Conservation (phyloP, 2,113 vertebrate species). For the Excalfactoria chinensis region DNA sequence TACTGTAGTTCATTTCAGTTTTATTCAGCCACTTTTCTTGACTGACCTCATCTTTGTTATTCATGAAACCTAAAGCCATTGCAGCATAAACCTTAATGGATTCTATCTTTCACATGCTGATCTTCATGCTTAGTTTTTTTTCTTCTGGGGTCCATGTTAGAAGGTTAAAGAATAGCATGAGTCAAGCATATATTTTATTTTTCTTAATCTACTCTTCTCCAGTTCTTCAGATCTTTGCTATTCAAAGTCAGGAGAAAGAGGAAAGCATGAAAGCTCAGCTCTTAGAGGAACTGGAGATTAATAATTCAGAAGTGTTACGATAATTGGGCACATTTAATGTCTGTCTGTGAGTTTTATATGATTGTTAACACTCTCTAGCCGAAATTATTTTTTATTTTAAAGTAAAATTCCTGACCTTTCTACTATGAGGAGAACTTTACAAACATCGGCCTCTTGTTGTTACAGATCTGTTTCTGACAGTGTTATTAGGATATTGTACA, state of each 20-base stretch:
- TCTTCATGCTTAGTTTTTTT: conserved; percentile 45
- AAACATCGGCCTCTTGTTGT: background rate
- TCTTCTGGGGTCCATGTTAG: conserved; percentile 6
- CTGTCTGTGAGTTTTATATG: background rate
- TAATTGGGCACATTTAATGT: background rate
- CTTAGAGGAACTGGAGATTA: background rate
- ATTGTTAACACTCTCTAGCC: background rate
- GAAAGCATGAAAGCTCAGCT: background rate
- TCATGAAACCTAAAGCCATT: conserved; percentile 49
- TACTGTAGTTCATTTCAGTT: conserved; percentile 8
- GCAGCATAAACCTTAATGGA: conserved; percentile 52
- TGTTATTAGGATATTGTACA: background rate
- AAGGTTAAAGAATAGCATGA: conserved; percentile 43
- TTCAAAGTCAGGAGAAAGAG: conserved; percentile 2
- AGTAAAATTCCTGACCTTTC: background rate
- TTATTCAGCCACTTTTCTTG: conserved; percentile 37
- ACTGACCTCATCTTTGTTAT: conserved; percentile 53
- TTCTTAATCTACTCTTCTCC: conserved; percentile 29
- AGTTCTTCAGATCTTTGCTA: conserved; percentile 33
- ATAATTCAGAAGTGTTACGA: background rate
- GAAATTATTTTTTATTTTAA: background rate
- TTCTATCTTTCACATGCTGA: conserved; percentile 47
- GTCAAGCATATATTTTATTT: conserved; percentile 44
- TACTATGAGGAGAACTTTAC: background rate
- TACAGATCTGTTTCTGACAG: background rate